Evolutionary conservation across 2,113 vertebrate species (phyloP).

Genomic region (Heterotilapia buettikoferi): DNA sequence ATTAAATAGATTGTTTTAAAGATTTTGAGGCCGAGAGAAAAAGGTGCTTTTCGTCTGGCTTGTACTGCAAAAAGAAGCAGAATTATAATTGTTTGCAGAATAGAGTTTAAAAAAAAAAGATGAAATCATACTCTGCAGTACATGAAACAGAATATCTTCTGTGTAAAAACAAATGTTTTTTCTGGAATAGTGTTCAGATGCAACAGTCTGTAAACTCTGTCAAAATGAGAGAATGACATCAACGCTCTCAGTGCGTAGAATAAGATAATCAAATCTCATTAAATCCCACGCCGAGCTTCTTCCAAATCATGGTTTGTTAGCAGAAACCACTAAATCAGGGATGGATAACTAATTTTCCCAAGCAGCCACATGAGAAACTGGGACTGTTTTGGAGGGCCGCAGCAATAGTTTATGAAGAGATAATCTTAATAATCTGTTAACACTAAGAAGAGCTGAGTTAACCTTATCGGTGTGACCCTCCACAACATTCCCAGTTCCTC

Average conservation of each 20-base stretch:
- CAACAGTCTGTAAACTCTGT: not conserved
- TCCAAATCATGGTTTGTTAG: rapidly evolving
- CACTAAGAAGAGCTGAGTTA: not conserved
- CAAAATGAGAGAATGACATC: not conserved
- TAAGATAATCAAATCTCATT: not conserved
- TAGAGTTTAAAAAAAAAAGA: rapidly evolving
- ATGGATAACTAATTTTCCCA: not conserved
- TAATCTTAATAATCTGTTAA: not conserved
- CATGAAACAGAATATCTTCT: not conserved
- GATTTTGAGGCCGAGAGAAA: not conserved
- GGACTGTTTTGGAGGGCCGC: not conserved
- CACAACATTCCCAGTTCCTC: not conserved
- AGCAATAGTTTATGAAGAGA: not conserved
- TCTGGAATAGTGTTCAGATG: not conserved
- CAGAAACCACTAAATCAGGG: not conserved
- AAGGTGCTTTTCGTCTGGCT: not conserved
- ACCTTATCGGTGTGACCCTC: not conserved
- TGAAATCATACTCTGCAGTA: not conserved
- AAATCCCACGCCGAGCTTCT: not conserved
- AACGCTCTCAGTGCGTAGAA: not conserved
- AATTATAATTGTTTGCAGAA: not conserved
- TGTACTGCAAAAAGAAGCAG: not conserved
- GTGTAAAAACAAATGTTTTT: not conserved
- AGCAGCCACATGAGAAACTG: not conserved
- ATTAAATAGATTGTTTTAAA: not conserved